phyloP scores from a whole-genome alignment of 2,113 vertebrate genomes.

The Laterallus jamaicensis region DNA sequence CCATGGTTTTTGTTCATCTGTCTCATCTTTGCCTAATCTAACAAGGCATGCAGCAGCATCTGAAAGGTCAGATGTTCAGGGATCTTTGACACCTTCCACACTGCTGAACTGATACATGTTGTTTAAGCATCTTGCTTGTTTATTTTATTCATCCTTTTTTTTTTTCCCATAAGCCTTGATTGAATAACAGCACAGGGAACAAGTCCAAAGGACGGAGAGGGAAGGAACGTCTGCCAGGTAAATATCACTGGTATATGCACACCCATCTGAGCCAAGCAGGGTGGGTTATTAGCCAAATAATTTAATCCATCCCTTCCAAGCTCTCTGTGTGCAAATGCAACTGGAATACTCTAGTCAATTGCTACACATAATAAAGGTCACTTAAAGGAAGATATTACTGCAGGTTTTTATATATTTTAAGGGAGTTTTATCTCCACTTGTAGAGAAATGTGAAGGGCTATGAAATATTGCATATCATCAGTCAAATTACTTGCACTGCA shows the following conservation, averaged over 20 bases:
- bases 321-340: not conserved
- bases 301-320: not conserved
- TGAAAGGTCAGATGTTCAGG: not conserved
- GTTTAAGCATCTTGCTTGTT: not conserved
- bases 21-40: not conserved
- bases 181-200: not conserved
- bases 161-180: not conserved
- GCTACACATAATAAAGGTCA: not conserved
- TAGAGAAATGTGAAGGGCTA: not conserved
- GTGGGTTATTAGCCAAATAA: not conserved
- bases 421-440: not conserved
- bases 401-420: not conserved
- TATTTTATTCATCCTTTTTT: not conserved
- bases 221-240: slow-evolving; percentile 13
- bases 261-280: not conserved
- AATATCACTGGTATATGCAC: not conserved
- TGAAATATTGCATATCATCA: not conserved
- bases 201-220: not conserved
- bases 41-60: not conserved
- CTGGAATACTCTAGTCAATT: not conserved
- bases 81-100: not conserved
- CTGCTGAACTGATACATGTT: not conserved
- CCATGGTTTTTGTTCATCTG: not conserved
- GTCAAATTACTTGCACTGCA: not conserved
- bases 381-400: not conserved